Percentiles rank a stretch among this genome's conserved stretches.
phyloP scores from a whole-genome alignment of 2,888 invertebrate species.

The Pyrgus malvae region DNA sequence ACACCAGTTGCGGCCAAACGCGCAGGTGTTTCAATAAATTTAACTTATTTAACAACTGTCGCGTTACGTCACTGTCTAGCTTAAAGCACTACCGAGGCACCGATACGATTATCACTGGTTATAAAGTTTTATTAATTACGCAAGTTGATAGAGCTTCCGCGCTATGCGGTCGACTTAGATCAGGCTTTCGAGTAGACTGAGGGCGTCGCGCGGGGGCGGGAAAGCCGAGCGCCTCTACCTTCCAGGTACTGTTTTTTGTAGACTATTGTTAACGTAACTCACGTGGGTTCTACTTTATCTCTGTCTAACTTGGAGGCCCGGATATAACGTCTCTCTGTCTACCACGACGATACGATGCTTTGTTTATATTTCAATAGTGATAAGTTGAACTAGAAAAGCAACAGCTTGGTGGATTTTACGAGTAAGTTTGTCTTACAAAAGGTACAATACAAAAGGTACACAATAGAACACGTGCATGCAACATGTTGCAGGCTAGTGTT shows the following conservation, averaged over 20 bases:
- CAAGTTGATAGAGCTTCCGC: slow-evolving; percentile 29
- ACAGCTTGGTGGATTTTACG: slow-evolving; percentile 37
- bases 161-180: slow-evolving; percentile 48
- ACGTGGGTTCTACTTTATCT: slow-evolving; percentile 64
- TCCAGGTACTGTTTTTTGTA: slow-evolving; percentile 74
- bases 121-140: slow-evolving; percentile 36
- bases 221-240: slow-evolving; percentile 55
- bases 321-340: slow-evolving; percentile 44
- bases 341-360: slow-evolving; percentile 50
- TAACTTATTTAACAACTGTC: slow-evolving; percentile 47
- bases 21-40: slow-evolving; percentile 55
- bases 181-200: slow-evolving; percentile 62
- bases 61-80: slow-evolving; percentile 46
- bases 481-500: slow-evolving; percentile 48
- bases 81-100: slow-evolving; percentile 39
- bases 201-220: slow-evolving; percentile 56
- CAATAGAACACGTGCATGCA: slow-evolving; percentile 48
- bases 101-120: slow-evolving; percentile 43
- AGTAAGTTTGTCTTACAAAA: too few relatives aligned
- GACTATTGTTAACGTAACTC: slow-evolving; percentile 75
- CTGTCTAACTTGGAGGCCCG: slow-evolving; percentile 45
- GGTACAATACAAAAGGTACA: slow-evolving; percentile 26
- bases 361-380: slow-evolving; percentile 69
- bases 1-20: slow-evolving; percentile 49
- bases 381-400: slow-evolving; percentile 48